Conservation (phyloP, 35 echinoderm and acorn worm species). For the Ptychodera flava region DNA sequence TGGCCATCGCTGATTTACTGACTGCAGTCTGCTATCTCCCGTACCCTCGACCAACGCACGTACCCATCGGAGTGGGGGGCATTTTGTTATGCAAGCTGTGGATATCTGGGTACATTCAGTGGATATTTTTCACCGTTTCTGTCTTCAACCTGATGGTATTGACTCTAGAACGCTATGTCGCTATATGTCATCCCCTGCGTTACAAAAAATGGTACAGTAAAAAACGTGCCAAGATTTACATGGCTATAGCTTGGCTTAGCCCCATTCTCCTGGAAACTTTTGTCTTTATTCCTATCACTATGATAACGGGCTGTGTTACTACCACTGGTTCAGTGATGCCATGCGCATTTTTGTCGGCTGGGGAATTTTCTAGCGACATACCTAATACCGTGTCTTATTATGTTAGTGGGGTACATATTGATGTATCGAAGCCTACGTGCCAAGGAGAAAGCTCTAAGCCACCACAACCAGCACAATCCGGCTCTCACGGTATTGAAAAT, state of each 20-base stretch:
- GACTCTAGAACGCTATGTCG: conserved; percentile 79
- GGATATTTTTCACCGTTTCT: conserved; percentile 73
- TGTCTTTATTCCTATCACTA: conserved; percentile 61
- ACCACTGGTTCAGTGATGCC: conserved; percentile 43
- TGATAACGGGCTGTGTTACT: conserved; percentile 37
- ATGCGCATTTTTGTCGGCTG: conserved; percentile 73
- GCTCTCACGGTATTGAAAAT: conserved; percentile 56
- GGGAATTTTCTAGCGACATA: conserved; percentile 71
- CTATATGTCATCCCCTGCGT: conserved; percentile 64
- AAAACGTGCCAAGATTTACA: conserved; percentile 49
- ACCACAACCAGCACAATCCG: conserved; percentile 37
- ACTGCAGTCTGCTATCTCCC: not conserved
- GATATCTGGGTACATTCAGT: conserved; percentile 80
- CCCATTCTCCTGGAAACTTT: conserved; percentile 79
- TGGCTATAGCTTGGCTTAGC: conserved; percentile 57
- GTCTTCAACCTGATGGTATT: conserved; percentile 73
- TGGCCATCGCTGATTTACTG: conserved; percentile 43
- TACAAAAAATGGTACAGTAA: conserved; percentile 55
- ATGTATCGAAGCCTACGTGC: conserved; percentile 66
- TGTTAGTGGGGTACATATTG: conserved; percentile 69
- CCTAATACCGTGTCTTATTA: conserved; percentile 58
- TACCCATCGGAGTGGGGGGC: conserved; percentile 47
- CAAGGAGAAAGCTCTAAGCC: conserved; percentile 25
- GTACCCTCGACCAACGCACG: not conserved
- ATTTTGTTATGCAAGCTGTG: conserved; percentile 61